phyloP scores from a whole-genome alignment of 2,113 vertebrate species.

The Neogale vison region DNA sequence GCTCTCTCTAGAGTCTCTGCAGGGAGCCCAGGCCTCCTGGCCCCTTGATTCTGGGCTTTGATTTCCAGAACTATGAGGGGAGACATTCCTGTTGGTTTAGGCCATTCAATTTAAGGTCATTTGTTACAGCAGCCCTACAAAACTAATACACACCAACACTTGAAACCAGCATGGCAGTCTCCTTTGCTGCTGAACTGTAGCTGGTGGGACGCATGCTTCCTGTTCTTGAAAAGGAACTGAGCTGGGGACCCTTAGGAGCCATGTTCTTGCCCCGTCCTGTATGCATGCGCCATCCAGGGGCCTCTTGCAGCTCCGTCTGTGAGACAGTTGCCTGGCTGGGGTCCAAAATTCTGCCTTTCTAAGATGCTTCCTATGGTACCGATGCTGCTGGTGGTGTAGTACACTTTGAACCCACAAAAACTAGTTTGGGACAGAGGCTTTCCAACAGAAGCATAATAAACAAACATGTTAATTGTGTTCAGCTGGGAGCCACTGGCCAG shows the following conservation, averaged over 20 bases:
- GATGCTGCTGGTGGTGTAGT: not conserved
- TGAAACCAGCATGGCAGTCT: not conserved
- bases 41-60: not conserved
- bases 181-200: not conserved
- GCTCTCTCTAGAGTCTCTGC: not conserved
- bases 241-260: rapidly evolving
- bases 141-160: not conserved
- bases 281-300: not conserved
- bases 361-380: not conserved
- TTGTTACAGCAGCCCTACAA: not conserved
- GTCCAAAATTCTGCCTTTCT: not conserved
- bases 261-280: rapidly evolving
- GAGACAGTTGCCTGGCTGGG: rapidly evolving
- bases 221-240: not conserved
- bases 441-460: not conserved
- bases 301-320: no score
- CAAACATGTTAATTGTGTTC: no score
- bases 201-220: not conserved
- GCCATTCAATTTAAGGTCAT: not conserved
- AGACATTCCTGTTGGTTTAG: not conserved
- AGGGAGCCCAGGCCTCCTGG: rapidly evolving
- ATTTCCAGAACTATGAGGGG: not conserved
- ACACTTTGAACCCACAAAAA: not conserved
- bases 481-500: not conserved
- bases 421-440: not conserved